These are phyloP conservation scores for Xestia sexstrigata DNA, from an alignment of 2,888 invertebrate species.

Conservation along the genomic window DNA sequence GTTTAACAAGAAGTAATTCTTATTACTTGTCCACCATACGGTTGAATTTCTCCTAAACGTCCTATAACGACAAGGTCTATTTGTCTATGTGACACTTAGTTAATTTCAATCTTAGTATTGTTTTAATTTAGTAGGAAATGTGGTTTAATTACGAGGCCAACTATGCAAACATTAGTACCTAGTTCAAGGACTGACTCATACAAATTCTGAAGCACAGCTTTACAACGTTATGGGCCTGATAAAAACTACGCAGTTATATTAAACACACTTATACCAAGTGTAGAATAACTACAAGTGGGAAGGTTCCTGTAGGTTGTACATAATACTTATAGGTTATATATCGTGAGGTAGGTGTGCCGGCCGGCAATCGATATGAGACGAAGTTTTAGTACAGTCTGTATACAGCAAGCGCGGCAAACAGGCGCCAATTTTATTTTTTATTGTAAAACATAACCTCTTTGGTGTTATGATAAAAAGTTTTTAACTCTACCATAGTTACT, in stretches of 20 bases:
- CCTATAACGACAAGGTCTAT: not conserved
- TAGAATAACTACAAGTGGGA: not conserved
- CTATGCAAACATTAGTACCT: not conserved
- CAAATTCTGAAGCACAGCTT: not conserved
- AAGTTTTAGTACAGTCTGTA: constrained; percentile 6
- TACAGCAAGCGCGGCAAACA: constrained; percentile 8
- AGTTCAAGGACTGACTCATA: not conserved
- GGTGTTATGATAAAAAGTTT: not conserved
- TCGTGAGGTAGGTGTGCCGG: constrained; percentile 1
- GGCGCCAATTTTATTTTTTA: constrained; percentile 1
- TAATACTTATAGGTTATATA: not conserved
- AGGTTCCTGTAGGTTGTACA: not conserved
- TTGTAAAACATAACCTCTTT: constrained; percentile 2
- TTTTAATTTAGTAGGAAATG: not conserved
- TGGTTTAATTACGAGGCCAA: not conserved
- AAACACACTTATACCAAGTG: not conserved
- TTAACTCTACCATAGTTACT: not conserved
- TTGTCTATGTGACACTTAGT: not conserved
- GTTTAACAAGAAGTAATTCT: not conserved
- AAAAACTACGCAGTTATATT: not conserved
- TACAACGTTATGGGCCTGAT: not conserved
- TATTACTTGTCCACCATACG: not conserved
- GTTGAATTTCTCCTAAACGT: not conserved
- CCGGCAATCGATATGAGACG: constrained; percentile 18
- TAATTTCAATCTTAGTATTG: not conserved